Percentiles rank a stretch among this genome's conserved stretches.
Conservation (phyloP, 2,888 invertebrate genomes). For the Salticus scenicus region DNA sequence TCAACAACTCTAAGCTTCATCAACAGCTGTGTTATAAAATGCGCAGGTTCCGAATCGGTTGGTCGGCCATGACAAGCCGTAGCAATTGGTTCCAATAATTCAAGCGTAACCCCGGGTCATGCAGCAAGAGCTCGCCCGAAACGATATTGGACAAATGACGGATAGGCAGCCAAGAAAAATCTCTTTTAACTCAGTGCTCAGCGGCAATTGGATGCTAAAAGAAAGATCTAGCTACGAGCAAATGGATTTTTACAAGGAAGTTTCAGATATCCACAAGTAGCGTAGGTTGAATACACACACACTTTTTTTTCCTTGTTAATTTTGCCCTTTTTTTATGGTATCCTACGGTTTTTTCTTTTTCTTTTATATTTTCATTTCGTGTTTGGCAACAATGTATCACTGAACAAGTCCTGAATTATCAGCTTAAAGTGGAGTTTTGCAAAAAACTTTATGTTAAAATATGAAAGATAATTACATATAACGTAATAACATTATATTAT, state of each 20-base stretch:
- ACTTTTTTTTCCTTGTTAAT: too few relatives aligned
- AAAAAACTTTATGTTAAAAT: too few relatives aligned
- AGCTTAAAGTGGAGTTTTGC: too few relatives aligned
- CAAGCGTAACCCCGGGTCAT: slow-evolving; percentile 14
- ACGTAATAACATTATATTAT: too few relatives aligned
- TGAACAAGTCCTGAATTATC: too few relatives aligned
- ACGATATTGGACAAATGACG: neutral
- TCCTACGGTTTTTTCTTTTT: too few relatives aligned
- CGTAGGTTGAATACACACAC: neutral
- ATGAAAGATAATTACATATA: too few relatives aligned
- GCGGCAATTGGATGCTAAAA: slow-evolving; percentile 15
- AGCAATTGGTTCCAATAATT: slow-evolving; percentile 2
- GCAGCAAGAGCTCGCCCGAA: neutral
- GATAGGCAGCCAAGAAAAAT: neutral
- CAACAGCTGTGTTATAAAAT: neutral
- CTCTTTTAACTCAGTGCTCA: neutral
- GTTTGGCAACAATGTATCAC: too few relatives aligned
- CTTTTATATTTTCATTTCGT: too few relatives aligned
- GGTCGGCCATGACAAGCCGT: neutral
- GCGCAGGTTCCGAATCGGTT: neutral
- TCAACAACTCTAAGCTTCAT: neutral
- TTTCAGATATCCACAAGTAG: neutral
- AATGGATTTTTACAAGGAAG: neutral
- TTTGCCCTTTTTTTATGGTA: too few relatives aligned
- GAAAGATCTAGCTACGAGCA: neutral